These are phyloP conservation scores for Nymphicus hollandicus DNA, from an alignment of 2,113 vertebrate species.

Conservation along the genomic window DNA sequence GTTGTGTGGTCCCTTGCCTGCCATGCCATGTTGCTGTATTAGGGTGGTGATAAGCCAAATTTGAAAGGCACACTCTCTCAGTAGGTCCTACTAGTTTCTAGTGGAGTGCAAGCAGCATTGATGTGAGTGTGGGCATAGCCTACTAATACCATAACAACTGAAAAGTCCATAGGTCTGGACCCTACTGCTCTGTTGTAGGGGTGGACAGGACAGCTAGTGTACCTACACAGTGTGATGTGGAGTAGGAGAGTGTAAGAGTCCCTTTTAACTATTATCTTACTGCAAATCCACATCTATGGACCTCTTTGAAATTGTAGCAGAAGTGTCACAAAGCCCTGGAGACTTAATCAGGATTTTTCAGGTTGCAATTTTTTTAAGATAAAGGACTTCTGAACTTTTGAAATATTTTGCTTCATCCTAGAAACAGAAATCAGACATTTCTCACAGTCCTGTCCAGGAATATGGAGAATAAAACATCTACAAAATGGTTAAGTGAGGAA, in stretches of 20 bases:
- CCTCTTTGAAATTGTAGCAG: not conserved
- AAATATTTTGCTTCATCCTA: not conserved
- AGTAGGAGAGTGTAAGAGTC: not conserved
- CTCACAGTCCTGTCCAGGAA: not conserved
- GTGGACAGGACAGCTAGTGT: not conserved
- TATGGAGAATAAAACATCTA: not conserved
- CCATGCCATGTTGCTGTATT: not conserved
- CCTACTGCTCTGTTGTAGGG: not conserved
- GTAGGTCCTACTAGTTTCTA: not conserved
- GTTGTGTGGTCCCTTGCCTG: not conserved
- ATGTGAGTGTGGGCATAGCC: not conserved
- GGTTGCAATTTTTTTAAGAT: not conserved
- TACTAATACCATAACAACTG: not conserved
- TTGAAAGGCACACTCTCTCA: not conserved
- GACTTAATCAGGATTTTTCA: not conserved
- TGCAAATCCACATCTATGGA: not conserved
- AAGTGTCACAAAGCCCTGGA: not conserved
- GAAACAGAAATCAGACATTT: not conserved
- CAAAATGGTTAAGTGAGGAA: not conserved
- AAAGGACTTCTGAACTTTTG: not conserved
- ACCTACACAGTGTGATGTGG: not conserved
- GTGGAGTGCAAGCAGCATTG: not conserved
- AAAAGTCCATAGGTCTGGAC: not conserved
- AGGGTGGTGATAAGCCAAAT: accelerated
- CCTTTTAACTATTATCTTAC: not conserved